Conservation (phyloP, 2,113 vertebrate genomes). For the Elephantulus edwardii region DNA sequence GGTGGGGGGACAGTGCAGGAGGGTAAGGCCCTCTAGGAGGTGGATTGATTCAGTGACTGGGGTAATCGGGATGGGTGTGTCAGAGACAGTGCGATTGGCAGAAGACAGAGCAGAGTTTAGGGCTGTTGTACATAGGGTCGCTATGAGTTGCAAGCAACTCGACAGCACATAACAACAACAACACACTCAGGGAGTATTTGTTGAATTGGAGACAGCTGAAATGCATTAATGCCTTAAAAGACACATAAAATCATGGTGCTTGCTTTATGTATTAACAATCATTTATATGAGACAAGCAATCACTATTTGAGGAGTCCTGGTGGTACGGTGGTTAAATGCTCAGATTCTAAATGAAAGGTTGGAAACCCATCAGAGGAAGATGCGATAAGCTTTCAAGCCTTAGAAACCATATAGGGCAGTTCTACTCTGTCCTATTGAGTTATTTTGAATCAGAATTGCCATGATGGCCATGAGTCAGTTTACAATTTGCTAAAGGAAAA, state of each 20-base stretch:
- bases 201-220: neutral
- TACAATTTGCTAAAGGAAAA: neutral
- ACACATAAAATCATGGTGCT: constrained; percentile 15
- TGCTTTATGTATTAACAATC: neutral
- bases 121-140: too few species aligned
- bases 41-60: too few species aligned
- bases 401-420: neutral
- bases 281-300: constrained; percentile 12
- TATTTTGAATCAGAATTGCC: neutral
- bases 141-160: too few species aligned
- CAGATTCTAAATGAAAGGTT: neutral
- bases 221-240: neutral
- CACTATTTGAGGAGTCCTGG: neutral
- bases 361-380: neutral
- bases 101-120: too few species aligned
- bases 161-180: too few species aligned
- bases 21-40: too few species aligned
- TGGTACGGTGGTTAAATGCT: neutral
- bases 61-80: too few species aligned
- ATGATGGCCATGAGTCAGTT: neutral
- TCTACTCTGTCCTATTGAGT: neutral
- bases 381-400: neutral
- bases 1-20: too few species aligned
- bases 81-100: too few species aligned
- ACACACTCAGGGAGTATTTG: too few species aligned